Evolutionary conservation across 2,888 invertebrate species (phyloP), one percentile per base, ranked within the genome.

Genomic region (Gandaritis pyraliata): DNA sequence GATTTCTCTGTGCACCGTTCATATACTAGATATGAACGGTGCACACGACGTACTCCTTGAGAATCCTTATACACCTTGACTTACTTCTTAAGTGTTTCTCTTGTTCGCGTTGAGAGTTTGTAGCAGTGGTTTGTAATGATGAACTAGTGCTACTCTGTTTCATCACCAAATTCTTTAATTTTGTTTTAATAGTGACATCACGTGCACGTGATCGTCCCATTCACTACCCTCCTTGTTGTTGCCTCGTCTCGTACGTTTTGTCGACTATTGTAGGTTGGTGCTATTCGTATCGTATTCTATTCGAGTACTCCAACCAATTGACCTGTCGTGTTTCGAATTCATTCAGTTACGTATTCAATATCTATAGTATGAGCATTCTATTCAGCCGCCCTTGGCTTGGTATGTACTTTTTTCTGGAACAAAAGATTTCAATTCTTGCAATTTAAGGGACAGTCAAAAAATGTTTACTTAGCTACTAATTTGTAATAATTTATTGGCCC

Each of bases 301-400:
- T 47, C 23, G 57, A 43, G 48, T 57, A 61, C 56, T 15, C 18
- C 18, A 55, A 15, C 30, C 50, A 60, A 51, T 61, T 56, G 60
- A 51, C 50, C 39, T 38, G 46, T 46, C 45, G 56, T 43, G 3
- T 43, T 39, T 47, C 33, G 47, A 52, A 61, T 51, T 47, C 46
- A 55, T 61, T 61, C 47, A 50, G n/a, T 50, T 7, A 2, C 56
- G 49, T 48, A 49, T 23, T 16, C 49, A 49, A 23, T 50, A 45
- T 6, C 5, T 39, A 15, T 46, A 15, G 15, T 47, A 15, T 23
- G 6, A 41, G 12, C 23, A 39, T 53, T 29, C n/a, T 18, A 38
- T 50, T 12, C 30, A 43, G 12, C 23, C 30, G 23, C 3, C 23
- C 23, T 45, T 13, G 43, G 8, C 2, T 45, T 18, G 46, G 23